A percentile compares a stretch with the other conserved stretches of the same genome.
These are phyloP conservation scores for Unio pictorum DNA, from an alignment of 2,888 invertebrate species.

Conservation along the genomic window DNA sequence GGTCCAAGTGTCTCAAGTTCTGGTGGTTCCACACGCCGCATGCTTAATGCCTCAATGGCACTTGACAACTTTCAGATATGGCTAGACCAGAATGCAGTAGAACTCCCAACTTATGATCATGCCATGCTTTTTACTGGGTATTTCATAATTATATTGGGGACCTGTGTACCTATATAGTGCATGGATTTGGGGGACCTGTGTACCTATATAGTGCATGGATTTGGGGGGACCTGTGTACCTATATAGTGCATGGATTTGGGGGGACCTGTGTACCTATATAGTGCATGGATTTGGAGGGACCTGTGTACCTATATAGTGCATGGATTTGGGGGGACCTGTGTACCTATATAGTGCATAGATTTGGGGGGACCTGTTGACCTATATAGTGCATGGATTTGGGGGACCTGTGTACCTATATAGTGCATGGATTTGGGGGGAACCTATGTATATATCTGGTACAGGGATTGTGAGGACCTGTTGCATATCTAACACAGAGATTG, in stretches of 20 bases:
- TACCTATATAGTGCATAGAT: too few relatives aligned
- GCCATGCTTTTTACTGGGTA: conserved; percentile 32
- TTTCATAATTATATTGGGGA: background rate
- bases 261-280: background rate
- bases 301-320: background rate
- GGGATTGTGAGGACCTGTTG: too few relatives aligned
- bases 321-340: background rate
- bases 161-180: background rate
- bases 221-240: too few relatives aligned
- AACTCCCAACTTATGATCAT: conserved; percentile 26
- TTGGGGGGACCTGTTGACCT: too few relatives aligned
- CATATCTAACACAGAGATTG: too few relatives aligned
- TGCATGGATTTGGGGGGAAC: too few relatives aligned
- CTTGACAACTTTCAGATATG: conserved; percentile 34
- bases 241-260: too few relatives aligned
- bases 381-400: too few relatives aligned
- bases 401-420: too few relatives aligned
- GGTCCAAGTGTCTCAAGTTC: conserved; percentile 18
- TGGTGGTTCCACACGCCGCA: conserved; percentile 11
- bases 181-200: too few relatives aligned
- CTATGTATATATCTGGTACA: too few relatives aligned
- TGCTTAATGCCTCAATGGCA: conserved; percentile 36
- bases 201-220: background rate
- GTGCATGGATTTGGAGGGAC: too few relatives aligned
- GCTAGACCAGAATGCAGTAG: conserved; percentile 17